phyloP scores from a whole-genome alignment of 2,888 invertebrate genomes.

The Marronus borbonicus region DNA sequence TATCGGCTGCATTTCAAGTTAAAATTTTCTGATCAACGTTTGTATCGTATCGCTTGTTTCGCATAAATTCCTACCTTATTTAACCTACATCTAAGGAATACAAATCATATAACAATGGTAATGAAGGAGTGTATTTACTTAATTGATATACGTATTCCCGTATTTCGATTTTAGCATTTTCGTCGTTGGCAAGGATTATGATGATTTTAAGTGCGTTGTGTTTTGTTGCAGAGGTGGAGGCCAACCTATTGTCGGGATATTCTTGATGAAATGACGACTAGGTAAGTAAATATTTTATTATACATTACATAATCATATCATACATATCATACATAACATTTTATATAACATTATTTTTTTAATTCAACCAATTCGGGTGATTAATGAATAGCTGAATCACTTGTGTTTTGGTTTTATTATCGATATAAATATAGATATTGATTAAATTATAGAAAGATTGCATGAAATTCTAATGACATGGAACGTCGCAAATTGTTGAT shows the following conservation, averaged over 20 bases:
- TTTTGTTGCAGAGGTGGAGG: slow-evolving; percentile 62
- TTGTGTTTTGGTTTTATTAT: slow-evolving; percentile 11
- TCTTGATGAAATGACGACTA: slow-evolving; percentile 64
- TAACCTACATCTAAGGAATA: slow-evolving; percentile 46
- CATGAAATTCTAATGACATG: too few species aligned
- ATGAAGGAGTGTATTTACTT: slow-evolving; percentile 53
- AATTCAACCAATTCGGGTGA: background rate
- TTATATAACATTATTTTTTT: slow-evolving; percentile 47
- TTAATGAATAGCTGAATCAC: background rate
- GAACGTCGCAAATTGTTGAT: too few species aligned
- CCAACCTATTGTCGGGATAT: slow-evolving; percentile 56
- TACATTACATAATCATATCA: too few species aligned
- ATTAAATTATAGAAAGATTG: too few species aligned
- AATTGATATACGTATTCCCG: slow-evolving; percentile 35
- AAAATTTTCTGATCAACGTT: slow-evolving; percentile 46
- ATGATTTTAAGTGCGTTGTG: slow-evolving; percentile 45
- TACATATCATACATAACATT: too few species aligned
- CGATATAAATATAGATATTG: background rate
- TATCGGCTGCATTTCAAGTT: slow-evolving; percentile 45
- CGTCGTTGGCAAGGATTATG: slow-evolving; percentile 7
- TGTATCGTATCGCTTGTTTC: slow-evolving; percentile 41
- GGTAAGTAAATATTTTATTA: too few species aligned
- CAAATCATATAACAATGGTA: slow-evolving; percentile 51
- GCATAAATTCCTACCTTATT: slow-evolving; percentile 53
- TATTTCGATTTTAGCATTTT: slow-evolving; percentile 38